A percentile compares a stretch with the other conserved stretches of the same genome.
phyloP scores from a whole-genome alignment of 2,888 invertebrate genomes.

The Gastracanthus pulcherrimus region DNA sequence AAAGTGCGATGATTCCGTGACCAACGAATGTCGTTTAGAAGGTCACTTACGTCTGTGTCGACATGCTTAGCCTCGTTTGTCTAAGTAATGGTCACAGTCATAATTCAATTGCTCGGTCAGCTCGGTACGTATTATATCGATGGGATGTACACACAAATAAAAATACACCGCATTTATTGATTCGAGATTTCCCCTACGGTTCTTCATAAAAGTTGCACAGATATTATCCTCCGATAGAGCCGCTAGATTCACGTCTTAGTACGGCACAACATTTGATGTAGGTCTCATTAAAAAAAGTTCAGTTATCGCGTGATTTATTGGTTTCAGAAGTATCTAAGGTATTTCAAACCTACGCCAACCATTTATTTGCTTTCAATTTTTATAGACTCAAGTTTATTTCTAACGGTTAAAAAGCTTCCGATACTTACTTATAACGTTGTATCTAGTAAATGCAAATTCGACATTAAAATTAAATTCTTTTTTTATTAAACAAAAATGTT shows the following conservation, averaged over 20 bases:
- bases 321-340: not conserved
- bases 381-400: no score
- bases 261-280: not conserved
- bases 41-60: slow-evolving; percentile 63
- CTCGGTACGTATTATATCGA: slow-evolving; percentile 35
- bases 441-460: not conserved
- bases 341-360: not conserved
- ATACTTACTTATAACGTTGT: no score
- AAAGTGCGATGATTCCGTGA: slow-evolving; percentile 17
- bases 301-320: not conserved
- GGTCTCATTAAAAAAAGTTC: not conserved
- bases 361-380: not conserved
- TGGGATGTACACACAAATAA: not conserved
- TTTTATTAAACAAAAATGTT: no score
- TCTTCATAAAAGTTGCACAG: not conserved
- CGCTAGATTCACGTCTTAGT: not conserved
- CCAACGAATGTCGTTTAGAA: slow-evolving; percentile 19
- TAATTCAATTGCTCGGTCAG: slow-evolving; percentile 65
- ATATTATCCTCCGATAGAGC: not conserved
- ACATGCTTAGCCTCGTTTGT: slow-evolving; percentile 75
- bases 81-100: slow-evolving; percentile 68
- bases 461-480: not conserved
- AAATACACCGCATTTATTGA: slow-evolving; percentile 61
- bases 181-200: not conserved
- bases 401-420: no score